Percentiles rank a stretch among this genome's conserved stretches.
These are phyloP conservation scores for Ursus arctos DNA, from an alignment of 2,113 vertebrate species.

Conservation along the genomic window DNA sequence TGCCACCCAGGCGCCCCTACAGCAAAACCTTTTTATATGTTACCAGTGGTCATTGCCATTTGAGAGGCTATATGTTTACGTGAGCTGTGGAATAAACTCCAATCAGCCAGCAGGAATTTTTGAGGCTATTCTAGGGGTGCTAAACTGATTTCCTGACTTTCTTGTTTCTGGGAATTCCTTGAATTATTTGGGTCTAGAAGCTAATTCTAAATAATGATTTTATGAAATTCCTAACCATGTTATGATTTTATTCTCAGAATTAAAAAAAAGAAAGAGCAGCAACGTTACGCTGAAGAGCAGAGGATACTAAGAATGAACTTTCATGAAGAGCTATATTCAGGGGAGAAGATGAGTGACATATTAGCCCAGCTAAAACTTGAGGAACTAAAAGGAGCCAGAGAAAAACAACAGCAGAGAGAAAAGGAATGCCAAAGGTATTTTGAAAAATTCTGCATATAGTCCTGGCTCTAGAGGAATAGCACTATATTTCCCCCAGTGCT, in stretches of 20 bases:
- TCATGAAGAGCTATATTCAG: slow-evolving; percentile 45
- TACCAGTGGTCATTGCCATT: slow-evolving; percentile 14
- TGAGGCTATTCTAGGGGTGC: not conserved
- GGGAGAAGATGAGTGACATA: slow-evolving; percentile 84
- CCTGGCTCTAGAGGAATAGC: not conserved
- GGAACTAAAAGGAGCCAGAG: slow-evolving; percentile 82
- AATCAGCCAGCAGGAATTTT: not conserved
- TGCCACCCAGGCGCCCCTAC: not conserved
- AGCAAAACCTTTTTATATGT: not conserved
- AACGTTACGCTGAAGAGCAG: slow-evolving; percentile 90
- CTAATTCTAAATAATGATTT: slow-evolving; percentile 55
- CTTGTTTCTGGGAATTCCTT: slow-evolving; percentile 34
- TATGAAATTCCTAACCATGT: not conserved
- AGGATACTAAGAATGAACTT: slow-evolving; percentile 74
- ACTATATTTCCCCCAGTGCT: not conserved
- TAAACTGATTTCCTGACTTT: slow-evolving; percentile 35
- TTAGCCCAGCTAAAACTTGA: slow-evolving; percentile 89
- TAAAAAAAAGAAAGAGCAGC: slow-evolving; percentile 92
- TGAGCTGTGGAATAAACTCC: not conserved
- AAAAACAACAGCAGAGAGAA: slow-evolving; percentile 82
- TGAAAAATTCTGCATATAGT: not conserved
- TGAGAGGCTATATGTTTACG: not conserved
- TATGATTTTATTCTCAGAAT: slow-evolving; percentile 87
- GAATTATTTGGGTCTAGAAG: slow-evolving; percentile 22
- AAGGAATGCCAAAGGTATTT: slow-evolving; percentile 89